phyloP scores from a whole-genome alignment of 2,113 vertebrate species.

The Strix uralensis region DNA sequence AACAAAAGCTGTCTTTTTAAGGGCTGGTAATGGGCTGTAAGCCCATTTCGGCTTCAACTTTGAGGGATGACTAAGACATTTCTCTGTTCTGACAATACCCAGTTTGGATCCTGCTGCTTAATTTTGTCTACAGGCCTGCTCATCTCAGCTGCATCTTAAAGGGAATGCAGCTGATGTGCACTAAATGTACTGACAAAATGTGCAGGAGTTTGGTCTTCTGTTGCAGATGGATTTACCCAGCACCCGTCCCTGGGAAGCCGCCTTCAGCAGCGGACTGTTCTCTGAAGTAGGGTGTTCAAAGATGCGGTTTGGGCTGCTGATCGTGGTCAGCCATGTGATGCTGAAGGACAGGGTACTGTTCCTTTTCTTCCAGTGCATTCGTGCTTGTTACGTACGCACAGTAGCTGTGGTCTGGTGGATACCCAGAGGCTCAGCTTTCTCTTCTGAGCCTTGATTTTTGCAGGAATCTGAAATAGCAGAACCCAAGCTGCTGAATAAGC shows the following conservation, averaged over 20 bases:
- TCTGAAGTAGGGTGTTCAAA: background rate
- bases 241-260: fast-evolving
- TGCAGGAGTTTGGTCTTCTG: background rate
- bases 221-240: background rate
- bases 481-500: background rate
- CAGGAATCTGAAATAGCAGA: background rate
- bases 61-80: background rate
- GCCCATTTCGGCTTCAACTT: background rate
- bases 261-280: background rate
- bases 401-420: background rate
- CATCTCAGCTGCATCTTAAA: background rate
- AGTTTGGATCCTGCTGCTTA: background rate
- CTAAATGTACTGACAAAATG: fast-evolving
- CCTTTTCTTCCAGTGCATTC: background rate
- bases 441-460: background rate
- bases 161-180: background rate
- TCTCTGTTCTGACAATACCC: background rate
- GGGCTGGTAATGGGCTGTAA: background rate
- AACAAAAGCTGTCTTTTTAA: background rate
- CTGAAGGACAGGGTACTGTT: background rate
- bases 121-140: background rate
- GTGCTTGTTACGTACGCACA: fast-evolving
- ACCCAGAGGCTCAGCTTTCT: background rate
- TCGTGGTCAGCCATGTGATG: background rate
- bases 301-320: background rate